A percentile compares a stretch with the other conserved stretches of the same genome.
phyloP scores from a whole-genome alignment of 2,113 vertebrate species.

The Hippotragus niger region DNA sequence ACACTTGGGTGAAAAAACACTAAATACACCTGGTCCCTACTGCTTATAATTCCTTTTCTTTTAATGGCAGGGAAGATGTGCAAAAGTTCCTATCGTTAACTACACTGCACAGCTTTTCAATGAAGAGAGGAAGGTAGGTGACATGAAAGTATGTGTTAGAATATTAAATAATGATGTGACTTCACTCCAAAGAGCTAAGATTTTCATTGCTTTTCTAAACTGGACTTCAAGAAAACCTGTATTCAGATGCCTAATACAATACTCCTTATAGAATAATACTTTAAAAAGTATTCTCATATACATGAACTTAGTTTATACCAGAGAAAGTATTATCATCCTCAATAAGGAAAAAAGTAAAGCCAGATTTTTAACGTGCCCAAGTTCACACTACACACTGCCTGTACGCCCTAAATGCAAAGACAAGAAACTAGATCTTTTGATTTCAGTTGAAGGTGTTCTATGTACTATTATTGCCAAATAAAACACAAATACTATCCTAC shows the following conservation, averaged over 20 bases:
- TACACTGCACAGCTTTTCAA: not conserved
- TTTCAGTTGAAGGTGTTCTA: not conserved
- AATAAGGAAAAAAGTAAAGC: not conserved
- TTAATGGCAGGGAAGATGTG: not conserved
- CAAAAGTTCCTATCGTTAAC: not conserved
- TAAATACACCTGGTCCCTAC: not conserved
- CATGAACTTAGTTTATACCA: not conserved
- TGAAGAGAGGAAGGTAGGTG: not conserved
- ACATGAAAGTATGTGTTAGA: not conserved
- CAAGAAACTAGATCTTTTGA: not conserved
- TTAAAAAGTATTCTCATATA: not conserved
- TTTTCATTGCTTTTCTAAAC: not conserved
- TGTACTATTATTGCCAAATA: not conserved
- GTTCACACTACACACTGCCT: not conserved
- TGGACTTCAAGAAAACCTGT: not conserved
- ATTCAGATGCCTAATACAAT: not conserved
- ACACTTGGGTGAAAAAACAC: not conserved
- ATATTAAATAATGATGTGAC: constrained; percentile 21
- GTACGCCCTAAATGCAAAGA: not conserved
- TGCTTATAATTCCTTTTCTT: not conserved
- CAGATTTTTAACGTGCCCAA: not conserved
- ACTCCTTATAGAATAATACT: not conserved
- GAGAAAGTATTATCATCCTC: not conserved
- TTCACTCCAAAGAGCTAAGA: not conserved
- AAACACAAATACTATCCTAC: not conserved